phyloP scores from a whole-genome alignment of 53 echinoderm and acorn worm species.

The Echinometra lucunter region DNA sequence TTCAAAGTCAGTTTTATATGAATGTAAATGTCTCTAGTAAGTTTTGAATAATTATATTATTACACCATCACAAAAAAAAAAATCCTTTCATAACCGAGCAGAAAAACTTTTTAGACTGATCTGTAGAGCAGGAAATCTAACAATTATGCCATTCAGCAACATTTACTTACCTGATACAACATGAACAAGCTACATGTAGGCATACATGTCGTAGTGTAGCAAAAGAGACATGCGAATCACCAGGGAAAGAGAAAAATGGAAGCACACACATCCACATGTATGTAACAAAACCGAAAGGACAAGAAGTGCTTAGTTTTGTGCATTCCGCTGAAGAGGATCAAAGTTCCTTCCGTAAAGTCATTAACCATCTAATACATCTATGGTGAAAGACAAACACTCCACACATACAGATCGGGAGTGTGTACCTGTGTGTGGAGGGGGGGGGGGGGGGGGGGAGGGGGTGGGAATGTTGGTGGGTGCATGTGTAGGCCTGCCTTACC shows the following conservation, averaged over 20 bases:
- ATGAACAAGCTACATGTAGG: too few species aligned
- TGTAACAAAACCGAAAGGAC: background rate
- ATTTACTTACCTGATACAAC: too few species aligned
- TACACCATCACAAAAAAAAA: too few species aligned
- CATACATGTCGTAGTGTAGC: background rate
- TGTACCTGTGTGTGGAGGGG: too few species aligned
- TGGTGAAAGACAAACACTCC: background rate
- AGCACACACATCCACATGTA: background rate
- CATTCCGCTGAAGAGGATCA: background rate
- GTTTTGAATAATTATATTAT: background rate
- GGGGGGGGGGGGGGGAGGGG: too few species aligned
- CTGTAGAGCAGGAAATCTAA: too few species aligned
- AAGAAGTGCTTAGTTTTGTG: too few species aligned
- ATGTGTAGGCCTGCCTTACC: too few species aligned
- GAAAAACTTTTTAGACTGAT: too few species aligned
- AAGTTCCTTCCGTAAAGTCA: background rate
- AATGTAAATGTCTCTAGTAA: background rate
- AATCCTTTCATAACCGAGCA: too few species aligned
- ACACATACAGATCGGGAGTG: background rate
- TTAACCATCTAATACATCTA: constrained; percentile 1
- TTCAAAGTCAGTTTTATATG: background rate
- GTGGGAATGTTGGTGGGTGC: too few species aligned
- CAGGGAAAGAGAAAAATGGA: background rate
- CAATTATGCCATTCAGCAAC: too few species aligned
- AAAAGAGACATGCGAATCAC: background rate